A percentile compares a stretch with the other conserved stretches of the same genome.
Conservation (phyloP, 2,797 vertebrate genomes). For the Mormyrus hasselquistii region DNA sequence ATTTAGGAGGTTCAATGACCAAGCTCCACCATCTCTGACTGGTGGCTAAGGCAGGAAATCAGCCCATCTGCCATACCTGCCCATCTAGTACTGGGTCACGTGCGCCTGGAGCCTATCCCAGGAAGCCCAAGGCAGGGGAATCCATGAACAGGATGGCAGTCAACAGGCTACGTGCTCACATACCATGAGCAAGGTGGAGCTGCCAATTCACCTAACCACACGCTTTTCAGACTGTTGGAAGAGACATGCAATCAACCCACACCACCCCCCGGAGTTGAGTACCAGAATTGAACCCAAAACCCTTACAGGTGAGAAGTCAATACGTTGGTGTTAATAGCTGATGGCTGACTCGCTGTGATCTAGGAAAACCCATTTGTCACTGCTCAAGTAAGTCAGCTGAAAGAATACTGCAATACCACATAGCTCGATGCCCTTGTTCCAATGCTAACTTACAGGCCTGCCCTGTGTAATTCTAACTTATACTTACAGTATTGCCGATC, state of each 20-base stretch:
- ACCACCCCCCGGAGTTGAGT: background rate
- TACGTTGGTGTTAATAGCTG: background rate
- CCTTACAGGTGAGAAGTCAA: background rate
- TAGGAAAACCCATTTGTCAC: background rate
- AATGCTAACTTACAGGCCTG: background rate
- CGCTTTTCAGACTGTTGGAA: background rate
- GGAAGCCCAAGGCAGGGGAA: background rate
- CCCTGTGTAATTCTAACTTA: background rate
- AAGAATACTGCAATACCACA: background rate
- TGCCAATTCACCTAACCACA: background rate
- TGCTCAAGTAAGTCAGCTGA: background rate
- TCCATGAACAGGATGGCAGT: background rate
- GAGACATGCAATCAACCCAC: background rate
- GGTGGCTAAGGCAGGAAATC: background rate
- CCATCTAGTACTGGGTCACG: background rate
- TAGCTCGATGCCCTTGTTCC: background rate
- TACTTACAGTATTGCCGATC: background rate
- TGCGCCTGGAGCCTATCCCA: background rate
- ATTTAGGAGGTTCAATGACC: background rate
- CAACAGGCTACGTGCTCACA: background rate
- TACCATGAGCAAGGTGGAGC: background rate
- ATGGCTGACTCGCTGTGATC: background rate
- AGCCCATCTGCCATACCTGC: background rate
- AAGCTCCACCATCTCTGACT: background rate
- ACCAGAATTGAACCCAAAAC: background rate